Evolutionary conservation across 2,797 vertebrate genomes (phyloP), one percentile per base, ranked within the genome.

Genomic region (Alectoris magna): DNA sequence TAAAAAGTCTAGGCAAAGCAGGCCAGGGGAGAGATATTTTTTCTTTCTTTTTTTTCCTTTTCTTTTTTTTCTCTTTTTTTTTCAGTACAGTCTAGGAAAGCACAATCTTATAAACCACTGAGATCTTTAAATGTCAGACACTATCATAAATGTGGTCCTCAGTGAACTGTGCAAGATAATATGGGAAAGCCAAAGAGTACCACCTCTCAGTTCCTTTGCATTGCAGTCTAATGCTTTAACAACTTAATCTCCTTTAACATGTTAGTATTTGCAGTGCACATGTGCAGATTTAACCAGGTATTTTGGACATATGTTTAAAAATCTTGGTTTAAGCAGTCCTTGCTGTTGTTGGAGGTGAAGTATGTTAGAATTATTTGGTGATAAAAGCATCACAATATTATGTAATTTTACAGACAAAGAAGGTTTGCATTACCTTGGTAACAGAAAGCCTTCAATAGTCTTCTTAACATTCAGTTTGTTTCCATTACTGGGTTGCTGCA

Each of bases 401-500:
- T 31, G 18, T 9, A 80, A 67, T 43, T 79, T 94, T 92, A 84
- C 58, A 70, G 64, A 11, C 27, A 58, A 3, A 2, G 51, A 73
- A 72, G 31, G 11, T 46, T 91, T 75, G 6, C 58, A 79, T 76
- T 88, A 21, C 83, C 93, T 79, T 82, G 80, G 77, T 71, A 94
- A 93, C 64, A 84, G 59, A 39, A 67, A 39, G 27, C 36, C 78
- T 18, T 76, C 64, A 59, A 16, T 39, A 79, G 34, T 8, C 90
- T 87, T 78, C 34, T 69, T 87, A 74, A 88, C 77, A 84, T 91
- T 87, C 58, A 14, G 34, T 59, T 79, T 11, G 13, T 73, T 92
- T 73, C 44, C 38, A 34, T 53, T 82, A 22, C 14, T 90, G 66
- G 9, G 3, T 67, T 87, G 53, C 93, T 77, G 68, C 68, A 7